A percentile compares a stretch with the other conserved stretches of the same genome.
Evolutionary conservation across 2,113 vertebrate genomes (phyloP).

Genomic region (Chitala chitala): DNA sequence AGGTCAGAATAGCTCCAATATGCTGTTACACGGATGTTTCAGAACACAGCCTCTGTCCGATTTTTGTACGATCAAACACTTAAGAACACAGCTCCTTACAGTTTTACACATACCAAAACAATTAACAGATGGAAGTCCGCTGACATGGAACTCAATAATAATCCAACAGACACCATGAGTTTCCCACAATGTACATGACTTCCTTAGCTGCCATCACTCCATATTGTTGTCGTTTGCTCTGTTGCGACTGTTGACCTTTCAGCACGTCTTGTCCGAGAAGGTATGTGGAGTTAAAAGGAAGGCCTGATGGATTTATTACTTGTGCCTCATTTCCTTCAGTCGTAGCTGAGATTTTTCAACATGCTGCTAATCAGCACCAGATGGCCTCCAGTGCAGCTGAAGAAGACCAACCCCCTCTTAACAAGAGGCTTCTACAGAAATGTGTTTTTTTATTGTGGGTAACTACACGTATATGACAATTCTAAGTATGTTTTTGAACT

Average conservation of each 20-base stretch:
- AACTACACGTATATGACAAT: no score
- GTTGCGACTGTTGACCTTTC: not conserved
- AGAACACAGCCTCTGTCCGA: no score
- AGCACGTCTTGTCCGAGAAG: conserved; percentile 29
- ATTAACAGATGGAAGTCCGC: not conserved
- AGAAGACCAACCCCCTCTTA: conserved; percentile 10
- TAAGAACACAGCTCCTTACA: no score
- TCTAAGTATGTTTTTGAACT: no score
- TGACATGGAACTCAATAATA: no score
- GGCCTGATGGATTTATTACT: conserved; percentile 36
- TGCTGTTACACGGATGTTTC: no score
- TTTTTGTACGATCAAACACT: no score
- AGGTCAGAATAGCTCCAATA: not conserved
- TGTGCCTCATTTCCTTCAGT: conserved; percentile 29
- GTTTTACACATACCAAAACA: not conserved
- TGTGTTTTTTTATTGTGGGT: no score
- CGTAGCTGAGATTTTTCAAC: conserved; percentile 30
- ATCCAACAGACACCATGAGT: not conserved
- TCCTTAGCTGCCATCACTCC: not conserved
- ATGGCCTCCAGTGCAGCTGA: conserved; percentile 37
- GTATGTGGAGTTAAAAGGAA: conserved; percentile 25
- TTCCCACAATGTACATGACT: not conserved
- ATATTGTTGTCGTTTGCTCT: not conserved
- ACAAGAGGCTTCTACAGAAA: conserved; percentile 24
- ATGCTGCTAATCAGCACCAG: conserved; percentile 48